Percentiles rank a stretch among this genome's conserved stretches.
Evolutionary conservation across 2,888 invertebrate genomes (phyloP).

Genomic region (Protodeltote pygarga): DNA sequence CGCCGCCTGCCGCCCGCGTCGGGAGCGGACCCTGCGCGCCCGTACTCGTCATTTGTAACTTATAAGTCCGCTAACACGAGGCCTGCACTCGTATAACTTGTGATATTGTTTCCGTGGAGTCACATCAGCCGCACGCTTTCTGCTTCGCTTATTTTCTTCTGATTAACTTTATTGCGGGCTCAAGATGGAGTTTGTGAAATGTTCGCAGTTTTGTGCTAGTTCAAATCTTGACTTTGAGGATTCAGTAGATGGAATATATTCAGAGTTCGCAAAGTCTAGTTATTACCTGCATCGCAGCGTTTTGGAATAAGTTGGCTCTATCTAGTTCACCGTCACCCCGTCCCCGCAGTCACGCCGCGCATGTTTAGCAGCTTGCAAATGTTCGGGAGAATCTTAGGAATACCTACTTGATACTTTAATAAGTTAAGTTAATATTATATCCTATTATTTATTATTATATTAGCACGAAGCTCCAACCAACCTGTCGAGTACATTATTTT

Average conservation of each 20-base stretch:
- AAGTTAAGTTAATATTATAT: too few relatives aligned
- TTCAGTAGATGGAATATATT: slow-evolving; percentile 7
- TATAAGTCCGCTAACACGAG: neutral
- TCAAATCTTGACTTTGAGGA: neutral
- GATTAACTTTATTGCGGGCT: slow-evolving; percentile 27
- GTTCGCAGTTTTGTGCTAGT: slow-evolving; percentile 8
- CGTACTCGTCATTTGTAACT: neutral
- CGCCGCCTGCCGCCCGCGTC: neutral
- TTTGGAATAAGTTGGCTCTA: neutral
- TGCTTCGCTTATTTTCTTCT: slow-evolving; percentile 10
- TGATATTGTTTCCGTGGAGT: slow-evolving; percentile 23
- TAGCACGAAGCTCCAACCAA: too few relatives aligned
- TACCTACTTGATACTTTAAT: too few relatives aligned
- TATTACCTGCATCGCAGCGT: neutral
- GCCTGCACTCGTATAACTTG: slow-evolving; percentile 29
- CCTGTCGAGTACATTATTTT: too few relatives aligned
- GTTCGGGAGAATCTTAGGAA: too few relatives aligned
- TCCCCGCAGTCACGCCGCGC: too few relatives aligned
- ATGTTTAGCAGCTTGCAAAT: too few relatives aligned
- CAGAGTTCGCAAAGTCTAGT: neutral
- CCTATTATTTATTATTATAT: too few relatives aligned
- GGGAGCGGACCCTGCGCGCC: neutral
- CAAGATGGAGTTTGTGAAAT: slow-evolving; percentile 15
- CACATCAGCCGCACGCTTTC: slow-evolving; percentile 16
- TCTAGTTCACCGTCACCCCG: too few relatives aligned